A percentile compares a stretch with the other conserved stretches of the same genome.
Conservation (phyloP, 2,113 vertebrate genomes). For the Salminus brasiliensis region DNA sequence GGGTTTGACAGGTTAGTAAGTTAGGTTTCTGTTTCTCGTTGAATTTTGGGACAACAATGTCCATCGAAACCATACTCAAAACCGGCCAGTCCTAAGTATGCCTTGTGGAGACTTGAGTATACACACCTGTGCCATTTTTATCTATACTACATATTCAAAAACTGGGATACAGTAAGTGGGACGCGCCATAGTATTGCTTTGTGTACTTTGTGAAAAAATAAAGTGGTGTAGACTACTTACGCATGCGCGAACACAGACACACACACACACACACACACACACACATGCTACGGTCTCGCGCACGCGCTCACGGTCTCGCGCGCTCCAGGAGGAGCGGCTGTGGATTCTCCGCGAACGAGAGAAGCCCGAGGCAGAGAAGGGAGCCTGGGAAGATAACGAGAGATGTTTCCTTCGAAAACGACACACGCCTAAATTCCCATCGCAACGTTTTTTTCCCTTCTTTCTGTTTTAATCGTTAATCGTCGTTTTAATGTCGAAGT, state of each 20-base stretch:
- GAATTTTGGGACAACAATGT: too few relatives aligned
- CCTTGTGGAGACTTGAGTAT: too few relatives aligned
- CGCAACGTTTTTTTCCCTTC: conserved; percentile 47
- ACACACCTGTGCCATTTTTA: too few relatives aligned
- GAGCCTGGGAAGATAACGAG: not conserved
- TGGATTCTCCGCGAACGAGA: not conserved
- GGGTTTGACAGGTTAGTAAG: too few relatives aligned
- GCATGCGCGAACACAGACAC: not conserved
- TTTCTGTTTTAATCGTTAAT: not conserved
- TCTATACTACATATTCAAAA: too few relatives aligned
- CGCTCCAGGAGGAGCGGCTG: not conserved
- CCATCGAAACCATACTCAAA: too few relatives aligned
- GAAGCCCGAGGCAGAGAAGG: conserved; percentile 43
- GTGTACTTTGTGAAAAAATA: too few relatives aligned
- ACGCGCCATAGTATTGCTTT: too few relatives aligned
- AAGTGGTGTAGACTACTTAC: not conserved
- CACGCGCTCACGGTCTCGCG: not conserved
- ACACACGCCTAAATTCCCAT: conserved; percentile 49
- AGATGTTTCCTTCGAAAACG: conserved; percentile 56
- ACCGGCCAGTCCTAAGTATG: too few relatives aligned
- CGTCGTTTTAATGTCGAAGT: conserved; percentile 24
- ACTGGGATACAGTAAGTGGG: too few relatives aligned
- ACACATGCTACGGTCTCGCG: not conserved
- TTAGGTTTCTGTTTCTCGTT: too few relatives aligned
- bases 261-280: too few relatives aligned